A percentile compares a stretch with the other conserved stretches of the same genome.
Evolutionary conservation across 2,888 invertebrate genomes (phyloP).

Genomic region (Calameuta filiformis): DNA sequence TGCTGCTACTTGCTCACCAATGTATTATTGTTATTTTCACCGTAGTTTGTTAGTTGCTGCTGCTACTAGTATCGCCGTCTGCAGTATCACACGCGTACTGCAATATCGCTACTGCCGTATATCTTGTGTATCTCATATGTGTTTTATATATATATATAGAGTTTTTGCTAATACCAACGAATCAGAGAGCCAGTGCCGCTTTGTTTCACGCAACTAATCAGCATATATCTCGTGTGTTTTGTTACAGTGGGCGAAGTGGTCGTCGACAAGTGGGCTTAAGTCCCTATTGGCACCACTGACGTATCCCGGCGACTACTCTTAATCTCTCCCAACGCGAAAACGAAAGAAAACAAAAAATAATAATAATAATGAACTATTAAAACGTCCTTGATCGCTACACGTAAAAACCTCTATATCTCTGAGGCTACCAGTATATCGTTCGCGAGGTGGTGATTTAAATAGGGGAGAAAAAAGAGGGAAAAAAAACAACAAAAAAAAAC

Average conservation of each 20-base stretch:
- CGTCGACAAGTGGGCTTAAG: conserved; percentile 25
- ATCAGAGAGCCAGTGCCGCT: not conserved
- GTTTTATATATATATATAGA: not conserved
- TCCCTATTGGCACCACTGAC: conserved; percentile 1
- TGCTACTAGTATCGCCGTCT: not conserved
- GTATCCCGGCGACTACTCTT: conserved; percentile 3
- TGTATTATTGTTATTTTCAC: not conserved
- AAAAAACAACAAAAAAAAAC: too few relatives aligned
- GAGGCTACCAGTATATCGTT: not conserved
- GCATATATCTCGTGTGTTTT: conserved; percentile 15
- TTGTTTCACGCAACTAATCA: not conserved
- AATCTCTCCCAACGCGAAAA: conserved; percentile 7
- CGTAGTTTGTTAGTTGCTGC: not conserved
- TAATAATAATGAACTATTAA: not conserved
- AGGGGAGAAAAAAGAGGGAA: not conserved
- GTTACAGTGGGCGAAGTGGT: conserved; percentile 20
- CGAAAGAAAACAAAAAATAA: not conserved
- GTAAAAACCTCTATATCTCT: not conserved
- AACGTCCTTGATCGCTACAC: not conserved
- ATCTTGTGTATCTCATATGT: not conserved
- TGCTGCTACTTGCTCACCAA: not conserved
- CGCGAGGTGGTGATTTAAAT: not conserved
- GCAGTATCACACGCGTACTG: not conserved
- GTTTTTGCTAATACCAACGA: not conserved
- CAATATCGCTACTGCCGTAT: not conserved